A percentile compares a stretch with the other conserved stretches of the same genome.
Conservation (phyloP, 2,797 vertebrate genomes). For the Odontamblyopus lacepedii region DNA sequence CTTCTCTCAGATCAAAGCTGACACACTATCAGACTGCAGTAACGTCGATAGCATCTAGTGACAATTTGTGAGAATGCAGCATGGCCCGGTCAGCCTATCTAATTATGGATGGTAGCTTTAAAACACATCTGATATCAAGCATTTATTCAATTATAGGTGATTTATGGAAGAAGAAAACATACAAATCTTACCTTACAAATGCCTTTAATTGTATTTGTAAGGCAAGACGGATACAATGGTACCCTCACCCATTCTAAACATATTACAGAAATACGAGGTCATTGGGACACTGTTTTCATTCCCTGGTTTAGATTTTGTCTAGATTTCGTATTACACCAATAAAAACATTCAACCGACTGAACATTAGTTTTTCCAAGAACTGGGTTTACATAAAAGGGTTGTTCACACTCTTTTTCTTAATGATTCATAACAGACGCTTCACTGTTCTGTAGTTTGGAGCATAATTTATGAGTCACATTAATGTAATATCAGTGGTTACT, state of each 20-base stretch:
- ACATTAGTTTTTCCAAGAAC: background rate
- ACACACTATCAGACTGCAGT: too few species aligned
- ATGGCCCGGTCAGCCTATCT: too few species aligned
- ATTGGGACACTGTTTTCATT: background rate
- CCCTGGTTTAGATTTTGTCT: background rate
- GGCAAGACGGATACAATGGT: too few species aligned
- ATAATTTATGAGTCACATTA: background rate
- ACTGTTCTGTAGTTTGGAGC: background rate
- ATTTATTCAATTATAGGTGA: too few species aligned
- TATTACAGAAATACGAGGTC: background rate
- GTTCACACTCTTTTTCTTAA: background rate
- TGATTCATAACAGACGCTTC: background rate
- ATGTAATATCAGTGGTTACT: background rate
- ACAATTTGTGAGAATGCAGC: too few species aligned
- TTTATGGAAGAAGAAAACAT: too few species aligned
- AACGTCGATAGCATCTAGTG: too few species aligned
- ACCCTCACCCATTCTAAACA: background rate
- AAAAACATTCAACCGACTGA: background rate
- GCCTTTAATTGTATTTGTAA: too few species aligned
- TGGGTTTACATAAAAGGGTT: background rate
- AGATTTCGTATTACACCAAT: background rate
- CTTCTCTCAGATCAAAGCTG: too few species aligned
- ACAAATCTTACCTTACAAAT: too few species aligned
- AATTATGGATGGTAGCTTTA: too few species aligned
- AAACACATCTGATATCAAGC: too few species aligned